A percentile compares a stretch with the other conserved stretches of the same genome.
These are phyloP conservation scores for Pelodytes ibericus DNA, from an alignment of 2,797 vertebrate genomes.

Conservation along the genomic window DNA sequence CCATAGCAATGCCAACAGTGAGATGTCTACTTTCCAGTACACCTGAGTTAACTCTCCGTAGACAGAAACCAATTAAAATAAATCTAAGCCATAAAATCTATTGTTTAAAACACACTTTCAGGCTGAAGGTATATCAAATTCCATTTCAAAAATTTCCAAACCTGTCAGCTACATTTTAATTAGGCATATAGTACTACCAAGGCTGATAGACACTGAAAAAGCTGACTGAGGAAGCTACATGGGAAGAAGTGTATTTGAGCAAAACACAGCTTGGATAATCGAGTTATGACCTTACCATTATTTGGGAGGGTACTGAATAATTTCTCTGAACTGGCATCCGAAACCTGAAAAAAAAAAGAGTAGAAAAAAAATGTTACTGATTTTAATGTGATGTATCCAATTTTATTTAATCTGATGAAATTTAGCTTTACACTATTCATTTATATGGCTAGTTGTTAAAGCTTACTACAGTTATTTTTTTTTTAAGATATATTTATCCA, in stretches of 20 bases:
- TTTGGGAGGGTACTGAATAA: conserved; percentile 90
- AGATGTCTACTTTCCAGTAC: not conserved
- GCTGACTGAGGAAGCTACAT: not conserved
- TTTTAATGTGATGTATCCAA: not conserved
- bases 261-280: too few relatives aligned
- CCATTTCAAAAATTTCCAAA: not conserved
- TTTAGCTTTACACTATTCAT: too few relatives aligned
- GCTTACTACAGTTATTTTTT: too few relatives aligned
- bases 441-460: too few relatives aligned
- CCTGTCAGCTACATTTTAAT: not conserved
- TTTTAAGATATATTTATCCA: not conserved
- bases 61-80: not conserved
- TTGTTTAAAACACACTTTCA: not conserved
- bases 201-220: not conserved
- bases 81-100: not conserved
- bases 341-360: conserved; percentile 78
- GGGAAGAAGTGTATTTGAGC: not conserved
- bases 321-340: conserved; percentile 94
- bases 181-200: not conserved
- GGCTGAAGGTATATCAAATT: not conserved
- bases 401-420: too few relatives aligned
- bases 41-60: too few relatives aligned
- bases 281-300: conserved; percentile 83
- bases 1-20: not conserved
- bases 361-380: conserved; percentile 10